Evolutionary conservation across 2,113 vertebrate species (phyloP), one percentile per base, ranked within the genome.

Genomic region (Motacilla alba): DNA sequence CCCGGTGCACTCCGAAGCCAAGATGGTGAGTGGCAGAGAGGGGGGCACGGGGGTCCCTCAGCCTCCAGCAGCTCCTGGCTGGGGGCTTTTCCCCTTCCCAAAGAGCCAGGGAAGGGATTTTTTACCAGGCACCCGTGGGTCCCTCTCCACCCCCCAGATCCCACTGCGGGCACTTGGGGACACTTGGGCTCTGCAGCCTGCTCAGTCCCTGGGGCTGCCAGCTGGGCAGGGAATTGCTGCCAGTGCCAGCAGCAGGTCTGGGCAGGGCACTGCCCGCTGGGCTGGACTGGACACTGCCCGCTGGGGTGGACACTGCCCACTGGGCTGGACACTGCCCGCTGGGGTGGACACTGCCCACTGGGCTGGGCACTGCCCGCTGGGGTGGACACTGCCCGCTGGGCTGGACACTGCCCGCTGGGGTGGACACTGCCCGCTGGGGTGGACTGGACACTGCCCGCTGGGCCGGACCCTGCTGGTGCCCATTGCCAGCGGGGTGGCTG

Each of bases 1-100:
- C 91, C 98, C 98, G 43, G 96, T 97, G 87, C 99, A 99, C 96
- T 98, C 98, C 6, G 99, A 99, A 97, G 98, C 99, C 96, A 99
- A 99, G 97, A 98, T 99, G 99, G 99, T 99, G 92, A 99, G 99
- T 91, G 84, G 7, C 11, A 14, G 53, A 28, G 26, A 35, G 39
- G 43, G 58, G 1, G 9, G 41, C 93, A 15, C 2, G 0, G 35
- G 2, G 9, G 33, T 55, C 70, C 50, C 53, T 5, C 6, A 3
- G 15, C 27, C 75, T 13, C 22, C 59, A 39, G 58, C 35, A 37
- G 35, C 58, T 59, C 58, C n/a, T 59, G 58, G 10, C n/a, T 14
- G 31, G 31, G 17, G 19, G 55, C 55, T 56, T 13, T 21, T 56
- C 12, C 31, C 53, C 53, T 55, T 9, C 53, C 30, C 56, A 23